Base-by-base conservation (phyloP, 2,888 invertebrate genomes). In the Philaethria dido region DNA sequence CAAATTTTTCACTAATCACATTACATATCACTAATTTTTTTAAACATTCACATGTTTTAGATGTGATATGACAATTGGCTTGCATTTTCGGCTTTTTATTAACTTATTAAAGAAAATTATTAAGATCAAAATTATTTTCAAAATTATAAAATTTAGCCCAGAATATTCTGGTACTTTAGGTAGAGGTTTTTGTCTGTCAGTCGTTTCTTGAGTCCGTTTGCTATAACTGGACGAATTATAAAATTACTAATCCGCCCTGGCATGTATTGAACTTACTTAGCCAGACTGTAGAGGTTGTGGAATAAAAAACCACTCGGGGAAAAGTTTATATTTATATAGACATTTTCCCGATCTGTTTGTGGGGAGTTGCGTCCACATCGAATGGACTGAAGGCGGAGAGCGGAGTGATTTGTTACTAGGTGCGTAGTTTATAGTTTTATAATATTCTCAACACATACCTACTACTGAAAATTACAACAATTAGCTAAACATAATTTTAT, bases 51-150 rank as follows among this genome's bases (percentile, higher is more conserved):
- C 29, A 52, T 16, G 4, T 18, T 29, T n/a, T 16, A 50, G 25
- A n/a, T n/a, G 29, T 29, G 29, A 16, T 11, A 29, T 50, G 33
- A 50, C n/a, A 52, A 52, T 52, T 52, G 52, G 52, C 52, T 52
- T 52, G 29, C 52, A 9, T 52, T 50, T 50, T 52, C 16, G 50
- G 50, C 50, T 52, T 52, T 52, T 52, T 29, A 29, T 9, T 29
- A 52, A 3, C 2, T 52, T 29, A 1, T n/a, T 3, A 25, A 52
- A 25, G 2, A 14, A 14, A 1, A 22, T 25, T 14, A 25, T 50
- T 16, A 1, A 8, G 13, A 22, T 25, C 13, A 14, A 48, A 48
- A 48, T 2, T 0, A 13, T 4, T 25, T 14, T 13, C n/a, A 16
- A 29, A 9, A 18, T 50, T 50, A 8, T 25, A 25, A n/a, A 6